Evolutionary conservation across 2,113 vertebrate species (phyloP).

Genomic region (Crotophaga sulcirostris): DNA sequence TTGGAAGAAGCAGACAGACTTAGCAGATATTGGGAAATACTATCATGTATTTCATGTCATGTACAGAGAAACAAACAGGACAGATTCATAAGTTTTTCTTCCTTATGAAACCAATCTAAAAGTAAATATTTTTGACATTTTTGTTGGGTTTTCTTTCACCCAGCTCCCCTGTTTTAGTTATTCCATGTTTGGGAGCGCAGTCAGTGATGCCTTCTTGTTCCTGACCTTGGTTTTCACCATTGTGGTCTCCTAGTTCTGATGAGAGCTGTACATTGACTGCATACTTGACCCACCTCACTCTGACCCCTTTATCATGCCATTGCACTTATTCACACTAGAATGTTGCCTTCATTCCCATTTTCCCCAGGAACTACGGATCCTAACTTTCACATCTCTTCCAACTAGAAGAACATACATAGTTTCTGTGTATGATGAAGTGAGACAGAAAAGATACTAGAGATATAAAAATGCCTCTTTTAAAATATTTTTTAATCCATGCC

Average conservation of each 20-base stretch:
- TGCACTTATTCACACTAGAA: neutral
- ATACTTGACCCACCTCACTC: neutral
- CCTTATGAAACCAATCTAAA: neutral
- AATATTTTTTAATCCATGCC: neutral
- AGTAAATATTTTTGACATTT: neutral
- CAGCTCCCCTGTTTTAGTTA: neutral
- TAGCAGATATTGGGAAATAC: neutral
- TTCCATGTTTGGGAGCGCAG: neutral
- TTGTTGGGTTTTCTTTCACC: neutral
- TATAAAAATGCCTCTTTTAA: rapidly evolving
- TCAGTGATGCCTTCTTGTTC: neutral
- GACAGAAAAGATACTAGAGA: neutral
- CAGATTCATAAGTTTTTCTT: neutral
- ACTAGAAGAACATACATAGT: neutral
- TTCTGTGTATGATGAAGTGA: neutral
- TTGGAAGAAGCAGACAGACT: neutral
- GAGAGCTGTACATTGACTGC: neutral
- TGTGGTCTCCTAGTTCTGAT: neutral
- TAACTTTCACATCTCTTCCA: neutral
- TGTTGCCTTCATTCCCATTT: neutral
- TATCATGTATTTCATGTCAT: neutral
- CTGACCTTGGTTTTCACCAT: neutral
- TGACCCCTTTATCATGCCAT: neutral
- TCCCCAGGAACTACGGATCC: neutral
- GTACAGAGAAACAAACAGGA: neutral